Evolutionary conservation across 2,888 invertebrate genomes (phyloP).

Genomic region (Platynereis dumerilii): DNA sequence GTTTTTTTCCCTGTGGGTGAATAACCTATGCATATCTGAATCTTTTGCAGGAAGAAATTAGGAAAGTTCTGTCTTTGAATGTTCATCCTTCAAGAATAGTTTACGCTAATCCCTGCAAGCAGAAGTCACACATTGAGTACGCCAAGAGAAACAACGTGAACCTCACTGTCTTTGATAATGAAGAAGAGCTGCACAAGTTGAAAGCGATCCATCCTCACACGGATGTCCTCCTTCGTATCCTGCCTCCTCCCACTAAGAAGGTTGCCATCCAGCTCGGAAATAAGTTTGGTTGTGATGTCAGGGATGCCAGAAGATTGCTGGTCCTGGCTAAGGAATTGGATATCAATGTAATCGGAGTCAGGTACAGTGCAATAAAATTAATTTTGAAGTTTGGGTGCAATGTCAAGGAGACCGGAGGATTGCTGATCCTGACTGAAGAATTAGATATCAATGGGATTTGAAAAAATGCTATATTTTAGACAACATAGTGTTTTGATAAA

Average conservation of each 20-base stretch:
- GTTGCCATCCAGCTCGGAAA: conserved; percentile 73
- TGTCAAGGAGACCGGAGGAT: no score
- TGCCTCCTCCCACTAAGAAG: conserved; percentile 70
- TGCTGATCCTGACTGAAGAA: no score
- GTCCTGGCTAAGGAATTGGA: conserved; percentile 77
- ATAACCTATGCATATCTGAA: no score
- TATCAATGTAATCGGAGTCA: conserved; percentile 74
- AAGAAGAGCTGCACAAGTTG: conserved; percentile 88
- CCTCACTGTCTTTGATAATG: conserved; percentile 93
- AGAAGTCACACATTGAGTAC: conserved; percentile 85
- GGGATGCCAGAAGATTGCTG: conserved; percentile 65
- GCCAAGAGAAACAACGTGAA: conserved; percentile 78
- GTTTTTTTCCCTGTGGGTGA: no score
- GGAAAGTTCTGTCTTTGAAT: conserved; percentile 78
- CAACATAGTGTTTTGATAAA: no score
- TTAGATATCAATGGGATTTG: neutral
- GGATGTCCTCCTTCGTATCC: conserved; percentile 53
- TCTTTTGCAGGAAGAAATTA: conserved; percentile 75
- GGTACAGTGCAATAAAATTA: no score
- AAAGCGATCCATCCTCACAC: conserved; percentile 82
- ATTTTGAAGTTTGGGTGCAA: no score
- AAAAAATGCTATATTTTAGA: no score
- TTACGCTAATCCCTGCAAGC: conserved; percentile 96
- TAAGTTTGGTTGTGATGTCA: conserved; percentile 84
- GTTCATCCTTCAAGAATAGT: conserved; percentile 83